Conservation (phyloP, 35 echinoderm and acorn worm genomes). For the Strongylocentrotus purpuratus region DNA sequence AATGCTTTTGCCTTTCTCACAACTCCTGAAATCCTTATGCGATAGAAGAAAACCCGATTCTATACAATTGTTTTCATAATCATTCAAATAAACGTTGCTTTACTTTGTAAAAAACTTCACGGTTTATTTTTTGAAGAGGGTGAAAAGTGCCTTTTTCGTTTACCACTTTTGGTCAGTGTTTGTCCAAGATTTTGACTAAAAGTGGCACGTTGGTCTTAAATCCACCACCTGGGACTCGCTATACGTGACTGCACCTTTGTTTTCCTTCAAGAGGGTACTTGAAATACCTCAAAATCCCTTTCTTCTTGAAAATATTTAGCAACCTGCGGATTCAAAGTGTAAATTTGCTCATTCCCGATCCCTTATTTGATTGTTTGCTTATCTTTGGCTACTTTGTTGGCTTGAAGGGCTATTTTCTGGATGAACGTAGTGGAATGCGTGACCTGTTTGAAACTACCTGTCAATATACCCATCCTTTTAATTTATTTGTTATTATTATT, state of each 20-base stretch:
- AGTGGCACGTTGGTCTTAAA: background rate
- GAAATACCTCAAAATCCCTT: slow-evolving; percentile 1
- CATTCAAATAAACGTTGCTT: no score
- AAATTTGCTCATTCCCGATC: background rate
- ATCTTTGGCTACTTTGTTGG: background rate
- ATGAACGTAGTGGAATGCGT: background rate
- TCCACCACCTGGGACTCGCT: background rate
- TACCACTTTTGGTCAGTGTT: background rate
- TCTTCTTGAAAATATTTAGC: background rate
- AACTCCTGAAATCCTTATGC: no score
- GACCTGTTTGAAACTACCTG: background rate
- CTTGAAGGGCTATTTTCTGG: background rate
- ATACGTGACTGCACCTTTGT: background rate
- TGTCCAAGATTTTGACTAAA: background rate
- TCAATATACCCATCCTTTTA: background rate
- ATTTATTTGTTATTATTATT: no score
- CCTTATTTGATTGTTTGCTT: slow-evolving; percentile 3
- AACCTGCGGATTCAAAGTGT: slow-evolving; percentile 2
- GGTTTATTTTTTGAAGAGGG: background rate
- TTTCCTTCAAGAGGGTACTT: background rate
- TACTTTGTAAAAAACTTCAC: no score
- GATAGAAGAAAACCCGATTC: no score
- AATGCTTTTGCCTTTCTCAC: no score
- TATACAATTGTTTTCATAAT: no score
- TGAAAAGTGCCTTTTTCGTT: background rate